A percentile compares a stretch with the other conserved stretches of the same genome.
Conservation (phyloP, 2,113 vertebrate genomes). For the Ranitomeya imitator region DNA sequence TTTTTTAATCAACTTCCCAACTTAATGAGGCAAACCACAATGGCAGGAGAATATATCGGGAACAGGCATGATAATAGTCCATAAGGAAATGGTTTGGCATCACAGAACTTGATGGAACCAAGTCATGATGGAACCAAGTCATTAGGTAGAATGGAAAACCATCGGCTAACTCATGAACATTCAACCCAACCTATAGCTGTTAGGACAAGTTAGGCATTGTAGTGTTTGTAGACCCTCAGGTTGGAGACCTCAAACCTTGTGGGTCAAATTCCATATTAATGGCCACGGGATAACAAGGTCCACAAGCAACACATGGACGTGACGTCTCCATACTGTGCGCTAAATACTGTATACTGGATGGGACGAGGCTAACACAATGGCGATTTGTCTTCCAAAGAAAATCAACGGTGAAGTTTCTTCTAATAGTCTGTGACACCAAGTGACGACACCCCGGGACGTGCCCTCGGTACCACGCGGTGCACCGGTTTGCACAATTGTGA, state of each 20-base stretch:
- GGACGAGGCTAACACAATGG: neutral
- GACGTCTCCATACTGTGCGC: neutral
- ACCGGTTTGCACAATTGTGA: neutral
- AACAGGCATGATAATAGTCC: too few relatives aligned
- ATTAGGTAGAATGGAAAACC: too few relatives aligned
- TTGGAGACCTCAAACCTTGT: neutral
- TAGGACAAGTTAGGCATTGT: too few relatives aligned
- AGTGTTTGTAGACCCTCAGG: neutral
- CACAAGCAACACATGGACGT: neutral
- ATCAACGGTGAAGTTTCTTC: neutral
- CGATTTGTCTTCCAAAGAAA: neutral
- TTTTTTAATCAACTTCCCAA: too few relatives aligned
- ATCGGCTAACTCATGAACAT: too few relatives aligned
- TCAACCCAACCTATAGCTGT: too few relatives aligned
- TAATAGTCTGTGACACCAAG: neutral
- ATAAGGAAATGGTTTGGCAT: too few relatives aligned
- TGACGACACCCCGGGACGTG: neutral
- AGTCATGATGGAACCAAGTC: too few relatives aligned
- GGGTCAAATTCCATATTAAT: neutral
- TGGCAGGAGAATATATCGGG: too few relatives aligned
- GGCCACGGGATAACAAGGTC: too few relatives aligned
- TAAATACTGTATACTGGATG: neutral
- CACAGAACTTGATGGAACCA: too few relatives aligned
- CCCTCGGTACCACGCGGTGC: neutral
- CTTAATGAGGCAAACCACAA: too few relatives aligned